phyloP scores from a whole-genome alignment of 2,113 vertebrate species.

The Lophura nycthemera region DNA sequence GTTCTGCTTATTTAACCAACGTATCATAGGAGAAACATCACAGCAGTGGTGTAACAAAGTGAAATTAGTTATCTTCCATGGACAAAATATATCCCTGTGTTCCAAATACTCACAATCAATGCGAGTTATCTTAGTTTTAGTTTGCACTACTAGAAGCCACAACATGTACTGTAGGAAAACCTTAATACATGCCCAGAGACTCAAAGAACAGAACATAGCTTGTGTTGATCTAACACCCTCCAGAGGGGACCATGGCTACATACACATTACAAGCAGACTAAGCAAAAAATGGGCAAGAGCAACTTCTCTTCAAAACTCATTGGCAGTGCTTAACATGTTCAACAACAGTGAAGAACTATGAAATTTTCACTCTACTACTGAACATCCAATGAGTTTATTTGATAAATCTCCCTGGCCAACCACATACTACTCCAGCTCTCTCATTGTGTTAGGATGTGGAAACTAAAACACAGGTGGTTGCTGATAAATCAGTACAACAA shows the following conservation, averaged over 20 bases:
- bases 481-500: conserved; percentile 33
- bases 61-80: neutral
- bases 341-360: neutral
- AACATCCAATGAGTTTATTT: neutral
- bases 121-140: neutral
- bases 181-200: neutral
- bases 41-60: neutral
- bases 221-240: neutral
- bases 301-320: neutral
- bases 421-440: neutral
- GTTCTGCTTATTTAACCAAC: neutral
- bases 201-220: neutral
- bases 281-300: neutral
- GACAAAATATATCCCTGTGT: neutral
- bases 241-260: neutral
- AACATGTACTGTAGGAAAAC: neutral
- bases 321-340: neutral
- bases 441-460: neutral
- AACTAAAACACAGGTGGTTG: neutral
- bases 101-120: neutral
- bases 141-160: neutral
- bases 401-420: neutral
- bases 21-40: neutral
- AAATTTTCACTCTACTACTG: neutral
- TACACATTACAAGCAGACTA: neutral